These are phyloP conservation scores for Drosophila ercepeae DNA, from an alignment of 1,140 invertebrate species.

Conservation along the genomic window DNA sequence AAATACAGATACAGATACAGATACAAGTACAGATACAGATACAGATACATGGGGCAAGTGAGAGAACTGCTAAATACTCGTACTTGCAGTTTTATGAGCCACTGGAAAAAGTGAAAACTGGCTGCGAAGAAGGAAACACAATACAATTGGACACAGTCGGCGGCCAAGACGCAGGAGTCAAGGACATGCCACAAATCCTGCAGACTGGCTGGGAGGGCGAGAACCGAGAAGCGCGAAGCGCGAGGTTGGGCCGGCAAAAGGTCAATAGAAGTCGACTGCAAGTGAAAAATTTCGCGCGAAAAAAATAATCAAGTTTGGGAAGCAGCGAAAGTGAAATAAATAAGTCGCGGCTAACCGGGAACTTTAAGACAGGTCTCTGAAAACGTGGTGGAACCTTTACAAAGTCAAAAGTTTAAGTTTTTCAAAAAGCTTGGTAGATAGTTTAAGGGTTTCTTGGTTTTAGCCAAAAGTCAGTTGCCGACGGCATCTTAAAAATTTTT, in stretches of 20 bases:
- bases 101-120: constrained; percentile 71
- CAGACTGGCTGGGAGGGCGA: background rate
- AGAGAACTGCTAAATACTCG: constrained; percentile 67
- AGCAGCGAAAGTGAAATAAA: constrained; percentile 70
- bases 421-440: background rate
- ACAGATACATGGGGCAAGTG: constrained; percentile 21
- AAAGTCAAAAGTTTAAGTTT: constrained; percentile 10
- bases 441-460: background rate
- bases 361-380: constrained; percentile 1
- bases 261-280: constrained; percentile 65
- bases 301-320: constrained; percentile 76
- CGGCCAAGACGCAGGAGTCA: constrained; percentile 63
- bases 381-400: constrained; percentile 4
- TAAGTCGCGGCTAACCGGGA: constrained; percentile 25
- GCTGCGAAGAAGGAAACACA: constrained; percentile 46
- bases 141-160: constrained; percentile 56
- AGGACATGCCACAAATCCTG: constrained; percentile 69
- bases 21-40: constrained; percentile 23
- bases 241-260: constrained; percentile 21
- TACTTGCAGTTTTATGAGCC: constrained; percentile 76
- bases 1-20: constrained; percentile 20
- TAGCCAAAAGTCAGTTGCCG: constrained; percentile 10
- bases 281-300: constrained; percentile 54
- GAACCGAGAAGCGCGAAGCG: background rate
- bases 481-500: constrained; percentile 13